Conservation (phyloP, 2,113 vertebrate genomes). For the Zosterops japonicus region DNA sequence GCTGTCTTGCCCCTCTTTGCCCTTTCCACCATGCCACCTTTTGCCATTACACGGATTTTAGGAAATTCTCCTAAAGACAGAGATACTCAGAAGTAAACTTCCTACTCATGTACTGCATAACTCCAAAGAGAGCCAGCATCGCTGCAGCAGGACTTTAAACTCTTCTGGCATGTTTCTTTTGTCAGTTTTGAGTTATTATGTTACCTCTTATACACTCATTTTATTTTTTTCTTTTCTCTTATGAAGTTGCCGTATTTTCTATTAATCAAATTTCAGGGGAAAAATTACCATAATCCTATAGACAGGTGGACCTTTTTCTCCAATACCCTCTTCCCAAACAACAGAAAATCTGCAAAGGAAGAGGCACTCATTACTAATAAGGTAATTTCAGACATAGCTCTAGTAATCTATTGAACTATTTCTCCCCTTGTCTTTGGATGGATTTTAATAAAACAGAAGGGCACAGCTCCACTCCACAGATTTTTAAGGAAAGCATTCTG, state of each 20-base stretch:
- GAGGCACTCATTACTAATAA: neutral
- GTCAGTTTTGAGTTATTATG: neutral
- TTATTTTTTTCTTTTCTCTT: neutral
- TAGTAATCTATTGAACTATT: neutral
- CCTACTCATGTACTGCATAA: neutral
- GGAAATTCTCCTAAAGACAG: neutral
- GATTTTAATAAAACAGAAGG: neutral
- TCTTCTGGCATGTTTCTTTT: neutral
- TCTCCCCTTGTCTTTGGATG: neutral
- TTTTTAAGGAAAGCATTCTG: neutral
- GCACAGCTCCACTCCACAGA: neutral
- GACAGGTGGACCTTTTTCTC: neutral
- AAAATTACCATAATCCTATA: neutral
- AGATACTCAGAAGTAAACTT: neutral
- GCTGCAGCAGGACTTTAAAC: neutral
- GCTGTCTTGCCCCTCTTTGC: neutral
- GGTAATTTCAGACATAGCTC: neutral
- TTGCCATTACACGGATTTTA: neutral
- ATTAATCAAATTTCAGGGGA: neutral
- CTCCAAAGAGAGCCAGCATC: neutral
- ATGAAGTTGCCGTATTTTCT: neutral
- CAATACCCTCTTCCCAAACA: neutral
- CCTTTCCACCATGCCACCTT: neutral
- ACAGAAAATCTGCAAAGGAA: neutral
- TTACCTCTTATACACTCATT: neutral